Base-by-base conservation (phyloP, 2,888 invertebrate genomes). In the Ophion slaviceki region DNA sequence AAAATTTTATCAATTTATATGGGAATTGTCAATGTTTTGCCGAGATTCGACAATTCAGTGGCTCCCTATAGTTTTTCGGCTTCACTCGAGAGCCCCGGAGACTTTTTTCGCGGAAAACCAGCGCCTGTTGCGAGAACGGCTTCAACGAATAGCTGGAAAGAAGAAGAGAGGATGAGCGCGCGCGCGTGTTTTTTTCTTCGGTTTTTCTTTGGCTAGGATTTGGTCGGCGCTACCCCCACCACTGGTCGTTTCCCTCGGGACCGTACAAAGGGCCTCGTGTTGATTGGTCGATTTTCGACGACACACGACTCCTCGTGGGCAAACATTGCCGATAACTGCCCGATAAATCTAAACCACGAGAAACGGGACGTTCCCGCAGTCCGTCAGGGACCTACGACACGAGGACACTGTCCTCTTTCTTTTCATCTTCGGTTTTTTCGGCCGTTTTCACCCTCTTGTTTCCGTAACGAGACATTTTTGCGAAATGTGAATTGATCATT, bases 21-120 rank as follows among this genome's bases (percentile, higher is more conserved):
- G 3, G 4, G 53, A 53, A 53, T 4, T 14, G 14, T 3, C 53
- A 53, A 14, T 53, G 53, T 14, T 14, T 14, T 4, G 53, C 24
- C 24, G 24, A 61, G 61, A 24, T 10, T 17, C 20, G 20, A 61
- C 8, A 20, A 61, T 20, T 20, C 3, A 20, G 10, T 4, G 7
- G 20, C 20, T 61, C 61, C 61, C 61, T 61, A 8, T 20, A n/a
- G 20, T 61, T 61, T 20, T 61, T 17, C 17, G 32, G 36, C 28
- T 24, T n/a, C 32, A n/a, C 14, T 8, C 57, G 67, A 36, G 40
- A n/a, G 47, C 4, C 32, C 10, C 47, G n/a, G 10, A 62, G 28
- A 61, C 28, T 40, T 57, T 53, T 64, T 75, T 79, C 70, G 53
- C n/a, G 62, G 74, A 83, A 83, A 83, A 83, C 64, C 79, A 70